Conservation (phyloP, 2,113 vertebrate species). For the Poicephalus meyeri region DNA sequence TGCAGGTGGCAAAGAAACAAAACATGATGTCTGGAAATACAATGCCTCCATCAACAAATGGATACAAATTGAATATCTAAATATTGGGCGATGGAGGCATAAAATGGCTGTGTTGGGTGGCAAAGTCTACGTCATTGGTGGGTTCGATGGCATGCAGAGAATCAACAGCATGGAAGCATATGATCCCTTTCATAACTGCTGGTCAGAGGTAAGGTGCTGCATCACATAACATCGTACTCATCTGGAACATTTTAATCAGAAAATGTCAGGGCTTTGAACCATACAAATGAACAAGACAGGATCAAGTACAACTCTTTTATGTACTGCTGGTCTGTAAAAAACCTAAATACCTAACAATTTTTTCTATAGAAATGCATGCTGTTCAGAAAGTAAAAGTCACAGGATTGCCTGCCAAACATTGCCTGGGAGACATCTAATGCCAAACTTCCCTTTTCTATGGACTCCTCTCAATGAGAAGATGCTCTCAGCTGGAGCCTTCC, state of each 20-base stretch:
- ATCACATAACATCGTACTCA: not conserved
- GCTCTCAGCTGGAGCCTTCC: too few species aligned
- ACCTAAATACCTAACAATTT: not conserved
- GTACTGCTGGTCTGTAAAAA: not conserved
- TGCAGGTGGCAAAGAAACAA: conserved; percentile 95
- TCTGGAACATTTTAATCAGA: not conserved
- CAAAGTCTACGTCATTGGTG: conserved; percentile 89
- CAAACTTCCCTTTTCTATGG: not conserved
- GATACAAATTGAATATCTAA: conserved; percentile 92
- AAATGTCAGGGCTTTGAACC: not conserved
- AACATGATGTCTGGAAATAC: conserved; percentile 96
- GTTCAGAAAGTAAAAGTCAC: not conserved
- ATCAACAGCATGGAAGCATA: conserved; percentile 91
- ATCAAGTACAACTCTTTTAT: not conserved
- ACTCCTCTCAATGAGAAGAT: too few species aligned
- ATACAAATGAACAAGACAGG: not conserved
- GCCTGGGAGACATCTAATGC: not conserved
- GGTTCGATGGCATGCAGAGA: conserved; percentile 89
- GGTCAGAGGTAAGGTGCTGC: conserved; percentile 84
- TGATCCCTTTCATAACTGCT: conserved; percentile 95
- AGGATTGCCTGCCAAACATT: not conserved
- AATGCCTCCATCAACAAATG: conserved; percentile 96
- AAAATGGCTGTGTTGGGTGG: conserved; percentile 93
- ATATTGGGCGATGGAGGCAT: conserved; percentile 91
- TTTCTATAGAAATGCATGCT: not conserved